phyloP scores from a whole-genome alignment of 2,888 invertebrate species.

The Cyrtodaria siliqua region DNA sequence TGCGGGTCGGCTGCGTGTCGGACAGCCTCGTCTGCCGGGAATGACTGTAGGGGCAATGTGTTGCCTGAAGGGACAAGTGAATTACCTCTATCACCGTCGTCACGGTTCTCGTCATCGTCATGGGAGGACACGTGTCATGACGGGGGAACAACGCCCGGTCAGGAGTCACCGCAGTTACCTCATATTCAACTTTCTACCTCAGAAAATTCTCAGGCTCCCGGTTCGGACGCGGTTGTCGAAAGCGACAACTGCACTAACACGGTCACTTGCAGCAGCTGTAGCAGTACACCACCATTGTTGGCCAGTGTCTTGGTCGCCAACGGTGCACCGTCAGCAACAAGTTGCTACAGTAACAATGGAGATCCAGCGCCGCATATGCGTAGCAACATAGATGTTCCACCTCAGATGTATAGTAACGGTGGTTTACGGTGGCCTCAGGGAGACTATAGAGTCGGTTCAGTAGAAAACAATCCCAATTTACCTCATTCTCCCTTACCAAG shows the following conservation, averaged over 20 bases:
- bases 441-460: slow-evolving; percentile 30
- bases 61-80: not conserved
- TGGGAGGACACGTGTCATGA: slow-evolving; percentile 32
- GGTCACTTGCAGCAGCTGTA: slow-evolving; percentile 13
- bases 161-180: slow-evolving; percentile 15
- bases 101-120: slow-evolving; percentile 28
- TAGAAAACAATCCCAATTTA: slow-evolving; percentile 51
- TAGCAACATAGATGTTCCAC: slow-evolving; percentile 3
- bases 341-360: not conserved
- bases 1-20: not conserved
- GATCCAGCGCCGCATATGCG: not conserved
- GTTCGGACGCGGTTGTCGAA: slow-evolving; percentile 20
- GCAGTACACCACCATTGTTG: slow-evolving; percentile 11
- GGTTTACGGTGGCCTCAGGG: slow-evolving; percentile 48
- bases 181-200: slow-evolving; percentile 57
- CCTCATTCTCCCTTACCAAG: slow-evolving; percentile 37
- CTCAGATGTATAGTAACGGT: slow-evolving; percentile 23
- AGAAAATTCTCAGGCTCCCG: slow-evolving; percentile 47
- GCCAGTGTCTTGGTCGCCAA: not conserved
- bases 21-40: too few species aligned
- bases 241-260: not conserved
- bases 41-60: not conserved
- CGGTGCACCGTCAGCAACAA: not conserved
- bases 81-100: slow-evolving; percentile 10
- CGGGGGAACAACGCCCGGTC: slow-evolving; percentile 7